These are phyloP conservation scores for Coboldia fuscipes DNA, from an alignment of 1,140 invertebrate species.

Conservation along the genomic window DNA sequence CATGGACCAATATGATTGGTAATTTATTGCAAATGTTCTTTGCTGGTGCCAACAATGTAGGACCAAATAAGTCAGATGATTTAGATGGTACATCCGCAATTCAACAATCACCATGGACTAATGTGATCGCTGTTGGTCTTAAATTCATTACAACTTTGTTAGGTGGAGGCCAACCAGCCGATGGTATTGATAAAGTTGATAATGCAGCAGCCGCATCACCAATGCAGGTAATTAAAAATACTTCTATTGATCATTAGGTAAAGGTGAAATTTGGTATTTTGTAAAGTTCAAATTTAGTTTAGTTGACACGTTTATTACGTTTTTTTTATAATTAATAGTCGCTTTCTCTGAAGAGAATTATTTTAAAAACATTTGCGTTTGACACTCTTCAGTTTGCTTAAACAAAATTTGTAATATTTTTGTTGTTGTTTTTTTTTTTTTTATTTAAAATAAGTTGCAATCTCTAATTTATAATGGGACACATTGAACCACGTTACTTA, in stretches of 20 bases:
- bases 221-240: constrained; percentile 51
- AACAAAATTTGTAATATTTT: too few species aligned
- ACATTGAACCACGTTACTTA: too few species aligned
- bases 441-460: too few species aligned
- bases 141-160: constrained; percentile 64
- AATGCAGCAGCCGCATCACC: constrained; percentile 50
- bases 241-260: neutral
- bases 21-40: constrained; percentile 58
- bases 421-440: too few species aligned
- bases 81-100: constrained; percentile 37
- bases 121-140: constrained; percentile 54
- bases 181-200: constrained; percentile 75
- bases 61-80: constrained; percentile 62
- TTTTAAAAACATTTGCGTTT: too few species aligned
- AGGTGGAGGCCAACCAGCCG: constrained; percentile 44
- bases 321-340: too few species aligned
- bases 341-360: too few species aligned
- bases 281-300: too few species aligned
- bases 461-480: too few species aligned
- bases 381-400: too few species aligned
- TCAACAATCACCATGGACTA: constrained; percentile 60
- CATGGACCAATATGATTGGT: constrained; percentile 66
- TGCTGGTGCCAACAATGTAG: constrained; percentile 34
- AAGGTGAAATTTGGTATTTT: neutral
- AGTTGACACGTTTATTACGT: too few species aligned